Evolutionary conservation across 2,113 vertebrate species (phyloP).

Genomic region (Cricetomys ansorgei): DNA sequence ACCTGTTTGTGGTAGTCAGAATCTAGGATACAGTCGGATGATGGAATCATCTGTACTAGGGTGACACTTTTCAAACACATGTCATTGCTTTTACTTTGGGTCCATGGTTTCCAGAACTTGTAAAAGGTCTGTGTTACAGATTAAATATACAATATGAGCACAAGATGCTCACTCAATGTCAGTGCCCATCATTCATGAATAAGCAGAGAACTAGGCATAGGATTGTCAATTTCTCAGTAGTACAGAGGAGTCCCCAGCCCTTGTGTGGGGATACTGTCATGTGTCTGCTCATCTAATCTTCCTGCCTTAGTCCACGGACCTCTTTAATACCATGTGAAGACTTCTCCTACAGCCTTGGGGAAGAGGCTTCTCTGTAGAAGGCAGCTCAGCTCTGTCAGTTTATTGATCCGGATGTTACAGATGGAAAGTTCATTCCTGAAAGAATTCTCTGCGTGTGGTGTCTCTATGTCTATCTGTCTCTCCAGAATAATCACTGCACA

Average conservation of each 20-base stretch:
- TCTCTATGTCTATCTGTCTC: background rate
- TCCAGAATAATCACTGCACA: background rate
- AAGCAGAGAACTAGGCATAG: background rate
- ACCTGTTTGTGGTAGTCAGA: background rate
- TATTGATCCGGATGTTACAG: background rate
- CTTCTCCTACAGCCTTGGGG: background rate
- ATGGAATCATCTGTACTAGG: background rate
- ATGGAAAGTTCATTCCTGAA: background rate
- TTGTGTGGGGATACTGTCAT: background rate
- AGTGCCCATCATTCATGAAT: background rate
- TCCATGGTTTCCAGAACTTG: background rate
- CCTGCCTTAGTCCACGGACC: no score
- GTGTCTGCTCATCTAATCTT: no score
- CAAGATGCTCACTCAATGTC: background rate
- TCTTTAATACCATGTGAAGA: background rate
- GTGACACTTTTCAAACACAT: background rate
- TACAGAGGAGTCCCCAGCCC: background rate
- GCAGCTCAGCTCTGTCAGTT: background rate
- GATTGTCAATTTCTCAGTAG: background rate
- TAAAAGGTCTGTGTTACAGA: background rate
- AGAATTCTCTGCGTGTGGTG: background rate
- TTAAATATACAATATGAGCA: background rate
- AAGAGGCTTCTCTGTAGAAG: background rate
- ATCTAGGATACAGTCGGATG: background rate
- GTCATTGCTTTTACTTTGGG: background rate